These are phyloP conservation scores for Hydriomena furcata DNA, from an alignment of 2,888 invertebrate species.

Conservation along the genomic window DNA sequence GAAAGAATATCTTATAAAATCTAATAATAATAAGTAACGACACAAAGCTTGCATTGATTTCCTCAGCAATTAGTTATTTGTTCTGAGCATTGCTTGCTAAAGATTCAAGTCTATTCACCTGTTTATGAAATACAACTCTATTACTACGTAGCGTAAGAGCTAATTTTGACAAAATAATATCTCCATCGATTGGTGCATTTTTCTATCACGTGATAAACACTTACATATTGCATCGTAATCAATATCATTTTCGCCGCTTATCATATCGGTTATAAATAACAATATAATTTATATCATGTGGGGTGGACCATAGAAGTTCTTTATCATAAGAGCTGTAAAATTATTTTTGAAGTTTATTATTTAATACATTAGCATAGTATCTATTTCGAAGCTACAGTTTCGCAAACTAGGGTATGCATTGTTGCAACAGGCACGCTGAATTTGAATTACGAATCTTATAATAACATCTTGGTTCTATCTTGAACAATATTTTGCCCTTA, in stretches of 20 bases:
- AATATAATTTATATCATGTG: background rate
- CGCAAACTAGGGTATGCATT: no score
- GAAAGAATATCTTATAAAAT: background rate
- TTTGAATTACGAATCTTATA: background rate
- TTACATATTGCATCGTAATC: background rate
- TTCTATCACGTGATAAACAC: background rate
- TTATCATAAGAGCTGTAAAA: constrained; percentile 1
- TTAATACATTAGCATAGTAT: no score
- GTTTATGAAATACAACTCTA: no score
- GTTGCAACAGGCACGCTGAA: background rate
- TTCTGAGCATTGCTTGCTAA: no score
- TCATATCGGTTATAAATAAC: constrained; percentile 8
- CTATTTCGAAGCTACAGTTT: no score
- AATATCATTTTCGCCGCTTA: constrained; percentile 6
- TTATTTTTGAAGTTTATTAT: background rate
- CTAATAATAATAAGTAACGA: background rate
- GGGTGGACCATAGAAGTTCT: background rate
- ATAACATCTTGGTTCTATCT: no score
- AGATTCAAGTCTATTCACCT: no score
- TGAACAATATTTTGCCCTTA: background rate
- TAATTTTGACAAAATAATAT: background rate
- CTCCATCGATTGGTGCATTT: background rate
- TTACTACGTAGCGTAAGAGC: background rate
- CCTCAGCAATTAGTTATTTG: background rate
- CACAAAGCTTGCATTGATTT: background rate